Evolutionary conservation across 2,113 vertebrate genomes (phyloP).

Genomic region (Pachycephala philippinensis): DNA sequence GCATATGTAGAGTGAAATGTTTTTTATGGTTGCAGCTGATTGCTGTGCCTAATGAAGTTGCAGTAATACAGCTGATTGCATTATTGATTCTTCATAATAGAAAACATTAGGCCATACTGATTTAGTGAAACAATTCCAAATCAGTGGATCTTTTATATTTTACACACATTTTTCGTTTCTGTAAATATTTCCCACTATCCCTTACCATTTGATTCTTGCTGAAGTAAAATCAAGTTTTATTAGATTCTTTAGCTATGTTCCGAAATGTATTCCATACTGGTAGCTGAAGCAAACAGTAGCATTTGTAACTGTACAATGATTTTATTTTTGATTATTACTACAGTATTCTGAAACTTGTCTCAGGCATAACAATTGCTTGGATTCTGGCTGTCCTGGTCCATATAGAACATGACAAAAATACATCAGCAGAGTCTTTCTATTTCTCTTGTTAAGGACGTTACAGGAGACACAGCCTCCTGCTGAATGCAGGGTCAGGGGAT

Average conservation of each 20-base stretch:
- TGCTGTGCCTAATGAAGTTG: not conserved
- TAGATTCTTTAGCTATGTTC: not conserved
- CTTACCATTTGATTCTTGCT: not conserved
- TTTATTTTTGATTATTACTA: not conserved
- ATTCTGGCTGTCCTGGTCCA: not conserved
- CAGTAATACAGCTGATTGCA: not conserved
- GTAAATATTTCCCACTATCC: not conserved
- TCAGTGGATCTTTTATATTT: not conserved
- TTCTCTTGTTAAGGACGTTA: not conserved
- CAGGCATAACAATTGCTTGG: not conserved
- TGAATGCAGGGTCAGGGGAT: not conserved
- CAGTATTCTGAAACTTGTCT: not conserved
- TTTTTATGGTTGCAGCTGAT: not conserved
- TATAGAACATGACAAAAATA: not conserved
- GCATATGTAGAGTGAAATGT: not conserved
- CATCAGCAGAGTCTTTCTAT: not conserved
- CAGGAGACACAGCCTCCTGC: fast-evolving
- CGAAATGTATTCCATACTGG: not conserved
- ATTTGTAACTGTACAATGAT: not conserved
- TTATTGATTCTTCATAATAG: not conserved
- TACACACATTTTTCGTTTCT: not conserved
- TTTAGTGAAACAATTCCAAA: not conserved
- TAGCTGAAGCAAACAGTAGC: not conserved
- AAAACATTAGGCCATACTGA: not conserved
- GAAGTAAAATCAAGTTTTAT: not conserved